Evolutionary conservation across 2,113 vertebrate genomes (phyloP), one percentile per base, ranked within the genome.

Genomic region (Conger conger): DNA sequence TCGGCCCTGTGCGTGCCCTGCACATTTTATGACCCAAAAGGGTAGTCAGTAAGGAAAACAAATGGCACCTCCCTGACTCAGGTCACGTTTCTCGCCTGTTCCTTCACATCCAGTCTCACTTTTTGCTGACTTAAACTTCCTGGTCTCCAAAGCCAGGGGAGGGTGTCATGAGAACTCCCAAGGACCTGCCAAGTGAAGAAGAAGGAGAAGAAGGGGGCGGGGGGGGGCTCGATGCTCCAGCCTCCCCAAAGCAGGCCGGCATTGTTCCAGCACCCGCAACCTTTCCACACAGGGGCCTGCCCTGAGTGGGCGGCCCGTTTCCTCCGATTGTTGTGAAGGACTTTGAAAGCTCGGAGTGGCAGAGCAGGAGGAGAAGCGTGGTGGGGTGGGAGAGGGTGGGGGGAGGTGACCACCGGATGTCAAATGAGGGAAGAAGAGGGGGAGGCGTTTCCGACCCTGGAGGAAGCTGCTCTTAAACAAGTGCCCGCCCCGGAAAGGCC

Each of bases 251-350:
- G 68, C n/a, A 33, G n/a, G 68, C n/a, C 3, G 68, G 23, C 36
- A 83, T 83, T 83, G 82, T 83, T 83, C 37, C 81, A 68, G 82
- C 57, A 17, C 82, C 36, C 68, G 20, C 68, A 63, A 83, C 82
- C 57, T 83, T 83, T 68, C 17, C 36, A 68, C 33, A 16, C 33
- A 16, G 18, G 60, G 57, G 57, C 57, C 57, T 40, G 35, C 0
- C 57, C 60, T 0, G 53, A 23, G 50, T 16, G 36, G 82, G 20
- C 68, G 15, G 27, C n/a, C 27, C 82, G 38, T 68, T 83, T 83
- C 82, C 82, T 36, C 20, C 3, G 30, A 83, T 83, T 83, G 82
- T 83, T 36, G 80, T 13, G 57, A 23, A 63, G 18, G 18, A 63
- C 57, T 63, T 63, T 63, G 57, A 63, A 63, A 63, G 5, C 57